phyloP scores from a whole-genome alignment of 2,113 vertebrate species.

The Pseudorhombus dupliciocellatus region DNA sequence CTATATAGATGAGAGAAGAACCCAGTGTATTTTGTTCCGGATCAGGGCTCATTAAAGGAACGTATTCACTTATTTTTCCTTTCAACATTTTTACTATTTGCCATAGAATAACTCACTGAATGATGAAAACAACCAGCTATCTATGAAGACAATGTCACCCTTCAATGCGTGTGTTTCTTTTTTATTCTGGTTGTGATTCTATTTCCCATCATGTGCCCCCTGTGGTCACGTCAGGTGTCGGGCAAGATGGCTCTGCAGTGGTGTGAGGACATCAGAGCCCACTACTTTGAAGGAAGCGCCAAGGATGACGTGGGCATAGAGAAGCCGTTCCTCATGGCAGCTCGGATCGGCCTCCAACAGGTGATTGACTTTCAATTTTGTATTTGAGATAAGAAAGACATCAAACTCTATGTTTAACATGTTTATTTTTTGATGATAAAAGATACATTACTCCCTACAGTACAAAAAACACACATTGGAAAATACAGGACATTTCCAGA shows the following conservation, averaged over 20 bases:
- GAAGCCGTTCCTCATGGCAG: background rate
- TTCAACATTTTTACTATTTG: too few relatives aligned
- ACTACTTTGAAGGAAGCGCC: background rate
- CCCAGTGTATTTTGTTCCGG: too few relatives aligned
- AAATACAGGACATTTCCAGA: slow-evolving; percentile 81
- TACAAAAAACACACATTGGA: slow-evolving; percentile 82
- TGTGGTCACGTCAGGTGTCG: background rate
- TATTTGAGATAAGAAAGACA: slow-evolving; percentile 2
- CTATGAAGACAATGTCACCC: too few relatives aligned
- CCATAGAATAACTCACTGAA: too few relatives aligned
- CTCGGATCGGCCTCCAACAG: background rate
- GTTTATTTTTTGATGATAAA: slow-evolving; percentile 83
- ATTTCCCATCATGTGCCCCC: background rate
- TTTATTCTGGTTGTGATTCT: background rate
- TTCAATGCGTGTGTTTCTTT: too few relatives aligned
- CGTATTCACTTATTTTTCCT: too few relatives aligned
- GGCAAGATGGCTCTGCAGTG: background rate
- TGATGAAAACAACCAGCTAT: too few relatives aligned
- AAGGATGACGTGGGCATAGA: background rate
- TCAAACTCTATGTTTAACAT: slow-evolving; percentile 70
- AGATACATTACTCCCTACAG: slow-evolving; percentile 83
- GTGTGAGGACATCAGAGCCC: background rate
- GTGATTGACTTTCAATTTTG: background rate
- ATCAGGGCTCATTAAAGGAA: too few relatives aligned
- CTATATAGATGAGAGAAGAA: too few relatives aligned